Evolutionary conservation across 2,797 vertebrate genomes (phyloP).

Genomic region (Pristis pectinata): DNA sequence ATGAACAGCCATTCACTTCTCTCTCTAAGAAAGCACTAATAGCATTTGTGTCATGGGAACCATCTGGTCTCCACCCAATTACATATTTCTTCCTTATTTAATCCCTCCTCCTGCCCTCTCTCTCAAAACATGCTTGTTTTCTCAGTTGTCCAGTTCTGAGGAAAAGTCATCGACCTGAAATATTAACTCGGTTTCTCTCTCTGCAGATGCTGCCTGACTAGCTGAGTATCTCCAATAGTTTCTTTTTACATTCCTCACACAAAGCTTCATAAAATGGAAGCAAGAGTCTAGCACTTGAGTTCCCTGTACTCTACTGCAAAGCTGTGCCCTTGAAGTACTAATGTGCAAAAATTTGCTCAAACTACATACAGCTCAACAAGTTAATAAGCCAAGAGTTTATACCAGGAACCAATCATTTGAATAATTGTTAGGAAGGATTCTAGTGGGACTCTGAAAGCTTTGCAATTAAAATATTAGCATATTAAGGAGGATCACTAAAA

Average conservation of each 20-base stretch:
- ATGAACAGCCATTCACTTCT: too few relatives aligned
- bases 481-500: background rate
- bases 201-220: too few relatives aligned
- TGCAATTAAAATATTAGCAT: background rate
- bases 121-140: too few relatives aligned
- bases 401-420: background rate
- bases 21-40: too few relatives aligned
- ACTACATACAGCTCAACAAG: background rate
- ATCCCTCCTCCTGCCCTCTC: too few relatives aligned
- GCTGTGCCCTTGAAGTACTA: background rate
- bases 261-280: background rate
- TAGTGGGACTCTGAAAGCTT: background rate
- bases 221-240: too few relatives aligned
- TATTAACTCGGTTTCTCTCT: too few relatives aligned
- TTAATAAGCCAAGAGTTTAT: background rate
- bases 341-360: background rate
- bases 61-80: too few relatives aligned
- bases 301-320: background rate
- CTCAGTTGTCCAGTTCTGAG: too few relatives aligned
- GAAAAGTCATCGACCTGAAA: too few relatives aligned
- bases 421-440: background rate
- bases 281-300: background rate
- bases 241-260: background rate
- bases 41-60: too few relatives aligned
- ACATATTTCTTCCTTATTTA: too few relatives aligned